Base-by-base conservation (phyloP, 2,888 invertebrate species). In the Scaptomyza caliginosa region DNA sequence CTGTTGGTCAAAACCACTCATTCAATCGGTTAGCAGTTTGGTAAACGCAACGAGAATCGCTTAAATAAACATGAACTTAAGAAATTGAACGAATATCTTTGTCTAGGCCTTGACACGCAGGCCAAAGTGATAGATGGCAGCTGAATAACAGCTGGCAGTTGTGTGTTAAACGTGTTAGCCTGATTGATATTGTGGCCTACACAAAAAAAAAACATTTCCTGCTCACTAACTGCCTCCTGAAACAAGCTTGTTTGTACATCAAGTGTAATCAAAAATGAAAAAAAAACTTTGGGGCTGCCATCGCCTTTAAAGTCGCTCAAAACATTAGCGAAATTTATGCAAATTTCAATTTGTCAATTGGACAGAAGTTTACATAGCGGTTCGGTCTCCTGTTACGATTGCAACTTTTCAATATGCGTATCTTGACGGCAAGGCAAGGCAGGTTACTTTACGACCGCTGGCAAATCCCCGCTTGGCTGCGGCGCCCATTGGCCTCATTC, bases 121-220 rank as follows among this genome's bases (percentile, higher is more conserved):
- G 36, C 26, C 39, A 42, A 48, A 32, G 7, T 82, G 80, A 80
- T 78, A 75, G 80, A 80, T 85, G 80, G 78, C 79, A 74, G 64
- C 28, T 48, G 45, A 58, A 69, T 16, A 69, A 62, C 85, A 80
- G 79, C 85, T 81, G 82, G 65, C 82, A 67, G 78, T 59, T 84
- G 84, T 68, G 81, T 52, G 66, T 52, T 43, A 24, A 70, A 59
- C 77, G 67, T 72, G 76, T 76, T 65, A 65, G 59, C 67, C 82
- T 75, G 80, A 80, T 80, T 80, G 85, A 78, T 82, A 85, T 66
- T 71, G 17, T 65, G 65, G 67, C 43, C 43, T n/a, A n/a, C 62
- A 36, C 52, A 50, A 28, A 7, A 26, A 26, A 26, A 28, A 28
- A 28, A 19, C 16, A n/a, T n/a, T n/a, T n/a, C n/a, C 11, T 6